These are phyloP conservation scores for Acanthis flammea DNA, from an alignment of 2,797 vertebrate genomes.

Conservation along the genomic window DNA sequence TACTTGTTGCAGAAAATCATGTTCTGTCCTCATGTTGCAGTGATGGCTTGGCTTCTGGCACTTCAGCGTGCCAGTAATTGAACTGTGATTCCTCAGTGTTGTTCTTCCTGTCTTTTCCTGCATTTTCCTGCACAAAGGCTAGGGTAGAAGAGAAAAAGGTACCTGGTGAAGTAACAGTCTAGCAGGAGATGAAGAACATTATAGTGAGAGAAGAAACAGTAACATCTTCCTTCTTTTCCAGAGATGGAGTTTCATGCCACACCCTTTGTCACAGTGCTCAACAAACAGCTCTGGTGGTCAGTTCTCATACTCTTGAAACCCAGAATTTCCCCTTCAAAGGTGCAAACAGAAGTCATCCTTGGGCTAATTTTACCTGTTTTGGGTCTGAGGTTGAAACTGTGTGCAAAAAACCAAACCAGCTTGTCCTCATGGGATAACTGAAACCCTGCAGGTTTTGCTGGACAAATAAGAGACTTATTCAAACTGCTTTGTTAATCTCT, in stretches of 20 bases:
- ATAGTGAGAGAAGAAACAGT: background rate
- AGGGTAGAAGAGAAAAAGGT: background rate
- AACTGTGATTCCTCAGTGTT: background rate
- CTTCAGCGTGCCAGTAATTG: background rate
- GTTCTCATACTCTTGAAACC: background rate
- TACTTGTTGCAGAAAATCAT: background rate
- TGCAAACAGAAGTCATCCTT: background rate
- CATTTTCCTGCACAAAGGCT: background rate
- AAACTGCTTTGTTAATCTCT: background rate
- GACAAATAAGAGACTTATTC: background rate
- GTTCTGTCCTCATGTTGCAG: accelerated
- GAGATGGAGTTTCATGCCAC: background rate
- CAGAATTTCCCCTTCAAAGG: background rate
- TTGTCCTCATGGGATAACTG: background rate
- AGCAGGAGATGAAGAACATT: background rate
- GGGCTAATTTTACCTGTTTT: background rate
- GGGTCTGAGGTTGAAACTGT: background rate
- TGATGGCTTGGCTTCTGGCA: background rate
- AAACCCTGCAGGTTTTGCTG: background rate
- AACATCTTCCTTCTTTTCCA: background rate
- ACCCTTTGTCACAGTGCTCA: background rate
- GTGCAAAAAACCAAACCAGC: background rate
- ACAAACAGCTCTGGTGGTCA: background rate
- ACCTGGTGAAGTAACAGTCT: background rate
- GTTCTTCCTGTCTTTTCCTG: background rate